Evolutionary conservation across 2,888 invertebrate genomes (phyloP).

Genomic region (Metalampra italica): DNA sequence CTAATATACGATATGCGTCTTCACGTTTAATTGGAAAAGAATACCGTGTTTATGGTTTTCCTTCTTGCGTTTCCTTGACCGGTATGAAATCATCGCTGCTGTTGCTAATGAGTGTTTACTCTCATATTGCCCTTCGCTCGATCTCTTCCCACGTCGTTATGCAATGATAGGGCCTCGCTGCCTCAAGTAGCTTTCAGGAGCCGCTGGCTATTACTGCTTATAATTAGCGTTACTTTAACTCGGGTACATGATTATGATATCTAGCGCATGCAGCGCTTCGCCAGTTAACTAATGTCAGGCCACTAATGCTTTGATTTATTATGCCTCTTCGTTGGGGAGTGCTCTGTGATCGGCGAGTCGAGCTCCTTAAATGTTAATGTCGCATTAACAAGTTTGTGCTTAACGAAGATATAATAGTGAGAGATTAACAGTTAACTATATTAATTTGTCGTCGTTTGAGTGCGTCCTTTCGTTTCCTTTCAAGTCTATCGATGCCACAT

Average conservation of each 20-base stretch:
- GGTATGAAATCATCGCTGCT: conserved; percentile 62
- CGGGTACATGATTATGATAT: conserved; percentile 46
- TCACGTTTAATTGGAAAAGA: conserved; percentile 21
- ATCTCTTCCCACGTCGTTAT: conserved; percentile 33
- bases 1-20: conserved; percentile 4
- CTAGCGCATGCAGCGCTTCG: conserved; percentile 30
- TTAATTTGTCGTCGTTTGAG: background rate
- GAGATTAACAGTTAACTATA: background rate
- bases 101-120: conserved; percentile 54
- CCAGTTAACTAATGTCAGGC: conserved; percentile 40
- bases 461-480: background rate
- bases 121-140: conserved; percentile 54
- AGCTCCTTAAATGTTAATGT: conserved; percentile 41
- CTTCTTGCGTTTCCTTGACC: conserved; percentile 62
- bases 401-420: conserved; percentile 27
- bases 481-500: background rate
- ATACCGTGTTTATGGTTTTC: conserved; percentile 40
- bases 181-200: conserved; percentile 43
- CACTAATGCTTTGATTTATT: conserved; percentile 58
- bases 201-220: conserved; percentile 8
- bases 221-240: conserved; percentile 42
- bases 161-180: conserved; percentile 27
- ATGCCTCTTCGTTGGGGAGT: conserved; percentile 29
- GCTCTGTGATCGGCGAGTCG: conserved; percentile 32
- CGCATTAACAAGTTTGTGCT: conserved; percentile 33